Base-by-base conservation (phyloP, 1,140 invertebrate species). In the Oncopeltus fasciatus region DNA sequence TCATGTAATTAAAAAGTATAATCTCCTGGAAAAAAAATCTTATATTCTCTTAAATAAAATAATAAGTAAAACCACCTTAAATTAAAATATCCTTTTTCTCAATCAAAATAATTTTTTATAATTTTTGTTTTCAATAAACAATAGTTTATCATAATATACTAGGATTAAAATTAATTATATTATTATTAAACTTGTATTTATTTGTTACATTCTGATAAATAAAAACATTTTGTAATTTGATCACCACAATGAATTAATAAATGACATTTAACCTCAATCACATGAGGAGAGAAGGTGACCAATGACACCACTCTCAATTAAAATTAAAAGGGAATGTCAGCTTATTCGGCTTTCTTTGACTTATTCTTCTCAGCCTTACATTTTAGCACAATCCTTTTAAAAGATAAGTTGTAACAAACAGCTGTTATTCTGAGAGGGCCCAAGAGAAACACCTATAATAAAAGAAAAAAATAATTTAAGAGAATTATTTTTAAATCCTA, bases 361-460 rank as follows among this genome's bases (percentile, higher is more conserved):
- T 59, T 29, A 31, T 69, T 58, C 64, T 69, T 70, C 56, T 68
- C 59, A 18, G 66, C 61, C 57, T 67, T 72, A 63, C 77, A 80
- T 28, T 73, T 75, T 14, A 63, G 60, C 27, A 85, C 77, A 65
- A 84, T 83, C 64, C 72, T 77, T 63, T 79, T 71, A 65, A 86
- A 86, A 1, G 74, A 77, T 14, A 76, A 61, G 27, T 81, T 71
- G 61, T 81, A 78, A 65, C 71, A 76, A 14, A 75, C 73, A 63
- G 76, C 71, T 29, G 86, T 66, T 11, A 84, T 63, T 65, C 84
- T 76, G 2, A 87, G 59, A 14, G 80, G 69, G 20, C 85, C 83
- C 72, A 87, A 78, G n/a, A 83, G 60, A 0, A 73, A 63, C 4
- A 76, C 70, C 68, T 87, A 53, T 29, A 66, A 66, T 64, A 64